Conservation (phyloP, 2,797 vertebrate genomes). For the Mastacembelus armatus region DNA sequence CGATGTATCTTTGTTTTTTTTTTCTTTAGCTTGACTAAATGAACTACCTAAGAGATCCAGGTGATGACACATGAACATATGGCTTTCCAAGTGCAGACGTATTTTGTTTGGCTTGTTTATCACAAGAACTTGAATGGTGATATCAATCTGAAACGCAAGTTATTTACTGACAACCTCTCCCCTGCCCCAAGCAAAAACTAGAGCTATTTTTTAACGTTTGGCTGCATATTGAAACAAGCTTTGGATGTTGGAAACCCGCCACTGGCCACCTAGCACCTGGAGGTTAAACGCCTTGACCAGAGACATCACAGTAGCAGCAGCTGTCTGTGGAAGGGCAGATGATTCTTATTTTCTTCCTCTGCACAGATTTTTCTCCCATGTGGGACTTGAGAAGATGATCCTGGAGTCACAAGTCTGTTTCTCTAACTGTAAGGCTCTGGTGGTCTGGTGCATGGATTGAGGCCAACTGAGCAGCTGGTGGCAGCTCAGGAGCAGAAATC, state of each 20-base stretch:
- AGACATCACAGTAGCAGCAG: conserved; percentile 58
- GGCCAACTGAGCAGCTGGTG: conserved; percentile 73
- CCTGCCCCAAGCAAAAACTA: background rate
- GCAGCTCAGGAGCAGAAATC: conserved; percentile 38
- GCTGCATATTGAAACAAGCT: conserved; percentile 8
- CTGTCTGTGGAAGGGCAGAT: conserved; percentile 47
- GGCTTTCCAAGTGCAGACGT: background rate
- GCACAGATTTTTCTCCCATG: conserved; percentile 30
- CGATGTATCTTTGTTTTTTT: too few relatives aligned
- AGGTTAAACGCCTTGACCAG: conserved; percentile 34
- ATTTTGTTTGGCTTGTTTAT: conserved; percentile 27
- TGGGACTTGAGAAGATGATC: conserved; percentile 45
- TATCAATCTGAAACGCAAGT: conserved; percentile 22
- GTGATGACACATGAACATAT: conserved; percentile 27
- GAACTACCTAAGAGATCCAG: background rate
- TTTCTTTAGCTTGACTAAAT: background rate
- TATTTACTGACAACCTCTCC: conserved; percentile 31
- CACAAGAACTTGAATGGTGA: background rate
- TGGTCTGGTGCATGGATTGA: conserved; percentile 40
- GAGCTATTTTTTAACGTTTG: conserved; percentile 16
- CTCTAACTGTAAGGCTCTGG: conserved; percentile 43
- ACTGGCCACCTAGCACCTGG: conserved; percentile 45
- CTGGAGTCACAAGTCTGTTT: conserved; percentile 32
- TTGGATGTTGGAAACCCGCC: conserved; percentile 38
- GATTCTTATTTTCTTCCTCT: conserved; percentile 57